Evolutionary conservation across 1,140 invertebrate species (phyloP), one percentile per base, ranked within the genome.

Genomic region (Ceratina australensis): DNA sequence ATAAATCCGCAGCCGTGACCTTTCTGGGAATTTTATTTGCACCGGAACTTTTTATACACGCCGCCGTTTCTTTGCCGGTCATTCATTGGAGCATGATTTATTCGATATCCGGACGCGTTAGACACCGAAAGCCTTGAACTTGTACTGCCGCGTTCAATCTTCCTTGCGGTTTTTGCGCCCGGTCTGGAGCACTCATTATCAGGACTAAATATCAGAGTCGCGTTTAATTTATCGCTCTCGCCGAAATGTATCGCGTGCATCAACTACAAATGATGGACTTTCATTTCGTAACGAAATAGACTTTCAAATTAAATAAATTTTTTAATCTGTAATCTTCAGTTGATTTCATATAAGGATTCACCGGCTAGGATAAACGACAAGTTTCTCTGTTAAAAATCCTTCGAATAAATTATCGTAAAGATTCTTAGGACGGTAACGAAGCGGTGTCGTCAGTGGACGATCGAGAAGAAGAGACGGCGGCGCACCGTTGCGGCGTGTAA

Each of bases 401-500:
- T 10, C 5, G 8, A 42, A 5, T 42, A 42, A 42, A 42, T 42
- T 42, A 42, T 10, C 10, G 33, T 0, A 7, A 42, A 10, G 33
- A 57, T 54, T 49, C 12, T 54, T 16, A 13, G 28, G 52, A 82
- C 54, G 60, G 80, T 82, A 85, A 82, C 77, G 57, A 80, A 82
- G 68, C 80, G 80, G 78, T 77, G 80, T 74, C 77, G 77, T 86
- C 84, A 72, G 68, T 60, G 47, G 71, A 52, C 42, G 80, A 79
- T 85, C 72, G 66, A 33, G 83, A 78, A 20, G 49, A 54, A 26
- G 28, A 28, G 67, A 49, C 71, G 66, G 22, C 52, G 15, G 24
- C 49, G 20, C 72, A 63, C 13, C 81, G 47, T 56, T 69, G 82
- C 79, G 60, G 24, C 79, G 72, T 80, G 85, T 89, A 90, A 88